Conservation (phyloP, 2,797 vertebrate species). For the Gymnopithys bicolor region DNA sequence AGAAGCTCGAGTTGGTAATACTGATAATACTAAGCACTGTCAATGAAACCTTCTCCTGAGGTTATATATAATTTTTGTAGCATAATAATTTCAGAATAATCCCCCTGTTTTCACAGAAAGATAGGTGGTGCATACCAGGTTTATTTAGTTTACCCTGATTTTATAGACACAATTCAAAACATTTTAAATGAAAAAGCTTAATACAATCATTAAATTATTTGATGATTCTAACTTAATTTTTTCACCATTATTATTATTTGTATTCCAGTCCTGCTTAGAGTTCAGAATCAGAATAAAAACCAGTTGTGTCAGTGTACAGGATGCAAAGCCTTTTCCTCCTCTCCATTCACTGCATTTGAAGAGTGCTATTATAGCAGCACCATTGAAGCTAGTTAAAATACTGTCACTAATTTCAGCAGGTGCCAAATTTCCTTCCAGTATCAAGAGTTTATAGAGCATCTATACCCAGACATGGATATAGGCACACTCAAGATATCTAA, state of each 20-base stretch:
- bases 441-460: neutral
- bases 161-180: neutral
- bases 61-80: neutral
- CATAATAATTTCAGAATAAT: neutral
- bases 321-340: neutral
- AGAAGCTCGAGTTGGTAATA: neutral
- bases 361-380: neutral
- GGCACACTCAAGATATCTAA: neutral
- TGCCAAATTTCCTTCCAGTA: neutral
- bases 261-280: neutral
- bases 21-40: neutral
- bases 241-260: neutral
- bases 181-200: neutral
- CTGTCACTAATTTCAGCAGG: neutral
- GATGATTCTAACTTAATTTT: neutral
- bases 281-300: neutral
- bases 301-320: neutral
- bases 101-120: neutral
- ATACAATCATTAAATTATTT: neutral
- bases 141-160: neutral
- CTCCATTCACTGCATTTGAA: neutral
- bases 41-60: neutral
- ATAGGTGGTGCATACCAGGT: neutral
- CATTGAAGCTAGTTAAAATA: neutral
- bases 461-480: neutral